A percentile compares a stretch with the other conserved stretches of the same genome.
phyloP scores from a whole-genome alignment of 2,113 vertebrate genomes.

The Phyllopteryx taeniolatus region DNA sequence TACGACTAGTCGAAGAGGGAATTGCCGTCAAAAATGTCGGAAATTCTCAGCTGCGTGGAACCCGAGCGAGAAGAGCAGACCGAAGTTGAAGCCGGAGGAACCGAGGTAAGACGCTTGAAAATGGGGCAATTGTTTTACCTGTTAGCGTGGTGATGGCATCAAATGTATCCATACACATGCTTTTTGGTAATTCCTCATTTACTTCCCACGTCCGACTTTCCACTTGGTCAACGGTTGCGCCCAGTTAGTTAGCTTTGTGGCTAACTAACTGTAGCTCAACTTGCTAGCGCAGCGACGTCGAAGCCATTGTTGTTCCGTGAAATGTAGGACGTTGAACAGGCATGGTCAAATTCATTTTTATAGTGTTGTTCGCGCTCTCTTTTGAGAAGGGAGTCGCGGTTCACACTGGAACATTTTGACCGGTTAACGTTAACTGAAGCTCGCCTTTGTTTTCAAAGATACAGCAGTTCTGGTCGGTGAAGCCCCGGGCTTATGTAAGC shows the following conservation, averaged over 20 bases:
- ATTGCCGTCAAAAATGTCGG: conserved; percentile 60
- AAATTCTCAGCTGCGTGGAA: conserved; percentile 61
- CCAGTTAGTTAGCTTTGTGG: background rate
- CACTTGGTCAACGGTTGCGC: background rate
- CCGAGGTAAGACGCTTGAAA: conserved; percentile 65
- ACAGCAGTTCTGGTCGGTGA: background rate
- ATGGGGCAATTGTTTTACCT: conserved; percentile 11
- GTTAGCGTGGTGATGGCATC: background rate
- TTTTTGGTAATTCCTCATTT: background rate
- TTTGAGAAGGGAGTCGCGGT: background rate
- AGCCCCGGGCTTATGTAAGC: too few species aligned
- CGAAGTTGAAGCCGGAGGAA: conserved; percentile 66
- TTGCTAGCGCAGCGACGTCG: background rate
- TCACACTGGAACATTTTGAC: background rate
- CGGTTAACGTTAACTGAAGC: conserved; percentile 15
- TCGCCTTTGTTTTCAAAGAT: conserved; percentile 53
- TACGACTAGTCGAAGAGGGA: conserved; percentile 8
- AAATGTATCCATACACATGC: background rate
- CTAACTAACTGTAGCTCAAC: background rate
- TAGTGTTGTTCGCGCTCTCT: background rate
- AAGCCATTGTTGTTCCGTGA: background rate
- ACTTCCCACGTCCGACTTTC: background rate
- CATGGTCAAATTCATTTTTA: background rate
- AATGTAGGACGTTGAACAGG: background rate
- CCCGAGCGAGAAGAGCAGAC: conserved; percentile 66